phyloP scores from a whole-genome alignment of 2,888 invertebrate species.

The Periphyllus acericola region DNA sequence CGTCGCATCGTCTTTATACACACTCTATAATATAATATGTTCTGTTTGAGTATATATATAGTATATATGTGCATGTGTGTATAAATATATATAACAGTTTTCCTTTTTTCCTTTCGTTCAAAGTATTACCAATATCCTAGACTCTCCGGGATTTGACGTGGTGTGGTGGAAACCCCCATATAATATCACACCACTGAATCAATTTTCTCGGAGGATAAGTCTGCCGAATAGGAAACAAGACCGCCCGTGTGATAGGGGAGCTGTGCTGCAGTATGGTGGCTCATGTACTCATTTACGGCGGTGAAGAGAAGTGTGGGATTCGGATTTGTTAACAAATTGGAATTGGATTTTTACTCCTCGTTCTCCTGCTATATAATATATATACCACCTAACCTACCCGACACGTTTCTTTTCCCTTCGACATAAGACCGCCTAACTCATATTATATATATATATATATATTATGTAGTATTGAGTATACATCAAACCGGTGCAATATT shows the following conservation, averaged over 20 bases:
- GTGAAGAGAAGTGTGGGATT: background rate
- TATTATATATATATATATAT: background rate
- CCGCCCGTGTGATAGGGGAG: background rate
- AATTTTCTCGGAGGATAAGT: slow-evolving; percentile 56
- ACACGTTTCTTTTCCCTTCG: background rate
- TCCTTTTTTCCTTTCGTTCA: slow-evolving; percentile 37
- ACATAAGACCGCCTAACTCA: background rate
- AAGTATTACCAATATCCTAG: slow-evolving; percentile 31
- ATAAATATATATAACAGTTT: slow-evolving; percentile 46
- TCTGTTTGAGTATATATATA: no score
- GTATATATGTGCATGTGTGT: background rate
- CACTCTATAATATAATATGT: slow-evolving; percentile 3
- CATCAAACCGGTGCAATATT: background rate
- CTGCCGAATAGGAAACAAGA: slow-evolving; percentile 13
- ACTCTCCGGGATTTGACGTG: slow-evolving; percentile 29
- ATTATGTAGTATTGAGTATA: background rate
- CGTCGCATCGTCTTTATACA: slow-evolving; percentile 20
- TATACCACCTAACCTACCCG: background rate
- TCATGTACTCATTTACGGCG: background rate
- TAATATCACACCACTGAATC: slow-evolving; percentile 53
- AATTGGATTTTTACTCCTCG: slow-evolving; percentile 46
- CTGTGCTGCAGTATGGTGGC: background rate
- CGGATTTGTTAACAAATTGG: slow-evolving; percentile 60
- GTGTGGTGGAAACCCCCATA: slow-evolving; percentile 3
- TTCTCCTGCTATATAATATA: background rate